These are phyloP conservation scores for Ictalurus punctatus DNA, from an alignment of 2,113 vertebrate genomes.

Conservation along the genomic window DNA sequence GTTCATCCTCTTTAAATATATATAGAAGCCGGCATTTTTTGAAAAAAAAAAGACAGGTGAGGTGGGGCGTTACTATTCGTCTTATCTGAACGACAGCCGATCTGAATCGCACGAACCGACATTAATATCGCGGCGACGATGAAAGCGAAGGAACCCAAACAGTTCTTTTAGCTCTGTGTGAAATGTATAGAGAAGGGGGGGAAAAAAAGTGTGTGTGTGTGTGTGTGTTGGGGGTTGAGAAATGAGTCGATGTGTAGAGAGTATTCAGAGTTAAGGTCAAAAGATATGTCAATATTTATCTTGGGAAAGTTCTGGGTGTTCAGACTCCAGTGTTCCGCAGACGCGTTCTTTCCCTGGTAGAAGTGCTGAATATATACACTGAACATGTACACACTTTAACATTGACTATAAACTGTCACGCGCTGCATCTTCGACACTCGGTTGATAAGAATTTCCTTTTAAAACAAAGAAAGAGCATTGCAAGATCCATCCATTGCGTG, in stretches of 20 bases:
- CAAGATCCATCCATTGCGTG: not conserved
- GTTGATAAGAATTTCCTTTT: not conserved
- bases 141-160: not conserved
- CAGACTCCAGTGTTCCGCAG: not conserved
- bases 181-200: not conserved
- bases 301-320: not conserved
- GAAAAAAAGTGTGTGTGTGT: not conserved
- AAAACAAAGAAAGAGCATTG: not conserved
- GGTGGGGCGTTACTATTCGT: not conserved
- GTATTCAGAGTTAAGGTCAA: not conserved
- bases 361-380: not conserved
- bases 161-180: not conserved
- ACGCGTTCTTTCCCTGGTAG: not conserved
- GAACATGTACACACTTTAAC: not conserved
- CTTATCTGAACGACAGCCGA: not conserved
- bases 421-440: too few relatives aligned
- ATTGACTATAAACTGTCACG: too few relatives aligned
- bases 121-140: not conserved
- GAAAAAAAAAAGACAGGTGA: not conserved
- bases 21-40: too few relatives aligned
- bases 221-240: too few relatives aligned
- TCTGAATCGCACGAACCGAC: not conserved
- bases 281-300: not conserved
- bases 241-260: not conserved
- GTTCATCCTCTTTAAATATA: not conserved